phyloP scores from a whole-genome alignment of 2,888 invertebrate genomes.

The Alsophila aescularia region DNA sequence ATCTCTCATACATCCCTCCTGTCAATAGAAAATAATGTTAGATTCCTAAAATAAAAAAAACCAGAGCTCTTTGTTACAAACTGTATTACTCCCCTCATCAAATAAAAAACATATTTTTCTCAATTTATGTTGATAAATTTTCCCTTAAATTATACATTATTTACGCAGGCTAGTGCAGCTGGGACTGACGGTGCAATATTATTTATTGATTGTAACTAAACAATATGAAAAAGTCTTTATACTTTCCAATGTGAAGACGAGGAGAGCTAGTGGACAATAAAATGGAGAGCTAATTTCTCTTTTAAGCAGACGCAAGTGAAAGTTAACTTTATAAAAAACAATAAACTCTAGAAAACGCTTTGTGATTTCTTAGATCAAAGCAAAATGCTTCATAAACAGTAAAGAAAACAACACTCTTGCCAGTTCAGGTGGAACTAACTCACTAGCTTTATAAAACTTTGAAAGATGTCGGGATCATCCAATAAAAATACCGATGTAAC shows the following conservation, averaged over 20 bases:
- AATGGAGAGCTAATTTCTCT: conserved; percentile 31
- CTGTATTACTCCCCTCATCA: no score
- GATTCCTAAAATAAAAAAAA: neutral
- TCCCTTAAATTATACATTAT: no score
- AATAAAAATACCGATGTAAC: conserved; percentile 28
- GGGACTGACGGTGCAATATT: no score
- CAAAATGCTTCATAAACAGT: conserved; percentile 32
- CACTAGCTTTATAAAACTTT: conserved; percentile 26
- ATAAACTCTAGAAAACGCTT: conserved; percentile 36
- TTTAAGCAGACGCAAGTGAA: conserved; percentile 28
- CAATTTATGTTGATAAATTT: no score
- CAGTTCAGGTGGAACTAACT: conserved; percentile 28
- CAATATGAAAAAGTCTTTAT: no score
- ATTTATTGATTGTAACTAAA: no score
- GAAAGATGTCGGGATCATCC: conserved; percentile 28
- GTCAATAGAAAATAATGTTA: conserved; percentile 18
- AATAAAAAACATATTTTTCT: no score
- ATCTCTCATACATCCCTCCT: conserved; percentile 77
- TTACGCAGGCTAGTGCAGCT: no score
- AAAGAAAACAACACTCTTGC: conserved; percentile 24
- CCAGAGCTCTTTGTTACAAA: no score
- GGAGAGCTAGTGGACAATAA: conserved; percentile 28
- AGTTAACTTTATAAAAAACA: conserved; percentile 36
- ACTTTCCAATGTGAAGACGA: no score
- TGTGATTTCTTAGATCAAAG: conserved; percentile 30